Evolutionary conservation across 92 coral and sea anemone genomes (phyloP).

Genomic region (Heteractis magnifica): DNA sequence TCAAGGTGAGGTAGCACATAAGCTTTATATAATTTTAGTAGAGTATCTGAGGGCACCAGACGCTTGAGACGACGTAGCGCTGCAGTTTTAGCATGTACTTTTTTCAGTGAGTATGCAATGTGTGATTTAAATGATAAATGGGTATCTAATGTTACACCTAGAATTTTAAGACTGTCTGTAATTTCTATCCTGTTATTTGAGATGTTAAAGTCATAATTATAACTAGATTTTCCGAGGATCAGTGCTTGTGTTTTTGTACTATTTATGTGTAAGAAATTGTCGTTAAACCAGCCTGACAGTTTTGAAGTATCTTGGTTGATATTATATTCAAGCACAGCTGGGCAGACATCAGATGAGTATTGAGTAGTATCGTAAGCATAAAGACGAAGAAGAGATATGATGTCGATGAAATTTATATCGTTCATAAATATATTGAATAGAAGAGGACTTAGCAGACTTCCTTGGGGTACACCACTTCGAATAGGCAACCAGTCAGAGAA

Average conservation of each 20-base stretch:
- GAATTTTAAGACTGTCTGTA: constrained; percentile 41
- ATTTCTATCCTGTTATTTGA: constrained; percentile 10
- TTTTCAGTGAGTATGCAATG: no score
- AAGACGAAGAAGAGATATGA: constrained; percentile 22
- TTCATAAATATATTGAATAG: constrained; percentile 23
- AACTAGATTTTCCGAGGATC: constrained; percentile 31
- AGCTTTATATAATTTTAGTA: constrained; percentile 42
- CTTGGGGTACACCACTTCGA: no score
- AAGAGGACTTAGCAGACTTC: no score
- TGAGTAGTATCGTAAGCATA: constrained; percentile 47
- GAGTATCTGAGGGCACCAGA: background rate
- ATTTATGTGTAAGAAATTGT: constrained; percentile 39
- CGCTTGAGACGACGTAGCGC: no score
- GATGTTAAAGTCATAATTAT: constrained; percentile 32
- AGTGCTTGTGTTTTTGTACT: constrained; percentile 42
- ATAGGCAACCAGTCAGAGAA: no score
- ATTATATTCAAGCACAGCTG: constrained; percentile 23
- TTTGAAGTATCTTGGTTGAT: constrained; percentile 36
- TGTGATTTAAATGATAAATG: constrained; percentile 9
- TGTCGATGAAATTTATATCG: constrained; percentile 2
- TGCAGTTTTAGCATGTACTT: no score
- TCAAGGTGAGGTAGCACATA: constrained; percentile 43
- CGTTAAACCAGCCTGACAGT: constrained; percentile 32
- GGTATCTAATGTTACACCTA: constrained; percentile 43
- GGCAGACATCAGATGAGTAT: constrained; percentile 21